These are phyloP conservation scores for Cephonodes hylas DNA, from an alignment of 2,888 invertebrate genomes.

Conservation along the genomic window DNA sequence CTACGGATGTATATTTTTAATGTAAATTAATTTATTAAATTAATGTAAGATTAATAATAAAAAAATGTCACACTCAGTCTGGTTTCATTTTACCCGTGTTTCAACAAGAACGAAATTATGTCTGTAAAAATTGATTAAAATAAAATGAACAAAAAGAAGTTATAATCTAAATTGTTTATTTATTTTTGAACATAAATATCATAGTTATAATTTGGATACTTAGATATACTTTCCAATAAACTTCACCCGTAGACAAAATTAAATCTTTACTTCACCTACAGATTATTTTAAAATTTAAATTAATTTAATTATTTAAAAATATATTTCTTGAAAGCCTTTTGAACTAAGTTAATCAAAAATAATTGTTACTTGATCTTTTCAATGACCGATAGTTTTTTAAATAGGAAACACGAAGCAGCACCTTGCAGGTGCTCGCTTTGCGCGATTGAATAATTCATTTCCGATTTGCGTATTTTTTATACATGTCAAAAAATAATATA, in stretches of 20 bases:
- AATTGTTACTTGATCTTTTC: background rate
- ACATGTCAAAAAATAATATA: background rate
- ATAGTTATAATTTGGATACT: too few species aligned
- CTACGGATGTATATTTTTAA: slow-evolving; percentile 68
- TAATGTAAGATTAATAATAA: slow-evolving; percentile 67
- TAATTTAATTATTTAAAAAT: background rate
- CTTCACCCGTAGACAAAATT: too few species aligned
- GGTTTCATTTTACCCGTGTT: slow-evolving; percentile 48
- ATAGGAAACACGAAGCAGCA: background rate
- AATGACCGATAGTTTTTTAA: background rate
- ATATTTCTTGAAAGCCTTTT: background rate
- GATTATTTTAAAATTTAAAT: background rate
- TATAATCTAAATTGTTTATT: background rate
- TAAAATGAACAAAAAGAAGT: background rate
- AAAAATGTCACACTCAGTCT: slow-evolving; percentile 54
- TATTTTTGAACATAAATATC: too few species aligned
- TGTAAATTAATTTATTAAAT: slow-evolving; percentile 69
- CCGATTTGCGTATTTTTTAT: background rate
- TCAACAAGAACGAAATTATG: background rate
- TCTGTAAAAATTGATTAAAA: background rate
- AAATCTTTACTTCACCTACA: too few species aligned
- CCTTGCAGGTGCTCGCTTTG: background rate
- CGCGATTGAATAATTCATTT: background rate
- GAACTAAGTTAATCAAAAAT: background rate
- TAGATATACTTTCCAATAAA: too few species aligned